Percentiles rank a stretch among this genome's conserved stretches.
phyloP scores from a whole-genome alignment of 2,113 vertebrate species.

The Leptosomus discolor region DNA sequence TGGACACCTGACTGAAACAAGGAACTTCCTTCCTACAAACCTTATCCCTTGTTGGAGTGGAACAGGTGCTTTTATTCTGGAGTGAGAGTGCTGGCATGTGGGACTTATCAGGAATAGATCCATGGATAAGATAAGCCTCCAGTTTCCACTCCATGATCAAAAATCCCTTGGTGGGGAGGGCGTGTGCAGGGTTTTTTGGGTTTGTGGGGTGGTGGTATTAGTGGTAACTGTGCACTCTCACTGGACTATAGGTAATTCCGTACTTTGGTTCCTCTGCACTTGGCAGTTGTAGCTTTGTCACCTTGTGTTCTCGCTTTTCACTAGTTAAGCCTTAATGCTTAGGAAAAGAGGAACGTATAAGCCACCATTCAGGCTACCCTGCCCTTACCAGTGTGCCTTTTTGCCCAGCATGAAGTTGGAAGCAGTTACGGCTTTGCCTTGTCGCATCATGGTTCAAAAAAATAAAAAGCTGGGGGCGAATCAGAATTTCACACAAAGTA shows the following conservation, averaged over 20 bases:
- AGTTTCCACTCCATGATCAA: not conserved
- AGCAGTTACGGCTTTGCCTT: not conserved
- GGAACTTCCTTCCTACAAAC: not conserved
- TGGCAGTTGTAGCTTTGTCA: accelerated
- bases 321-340: not conserved
- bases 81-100: not conserved
- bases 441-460: not conserved
- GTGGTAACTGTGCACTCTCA: not conserved
- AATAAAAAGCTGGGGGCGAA: accelerated
- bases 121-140: not conserved
- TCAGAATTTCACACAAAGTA: not conserved
- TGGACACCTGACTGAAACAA: not conserved
- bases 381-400: accelerated
- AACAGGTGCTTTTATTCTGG: not conserved
- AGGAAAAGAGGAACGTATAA: not conserved
- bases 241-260: not conserved
- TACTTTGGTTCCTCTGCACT: not conserved
- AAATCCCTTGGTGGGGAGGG: not conserved
- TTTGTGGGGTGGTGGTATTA: not conserved
- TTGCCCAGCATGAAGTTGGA: not conserved
- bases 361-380: not conserved
- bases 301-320: not conserved
- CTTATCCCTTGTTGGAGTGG: not conserved
- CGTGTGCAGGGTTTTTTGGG: not conserved
- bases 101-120: not conserved